phyloP scores from a whole-genome alignment of 2,113 vertebrate genomes.

The Zootoca vivipara region DNA sequence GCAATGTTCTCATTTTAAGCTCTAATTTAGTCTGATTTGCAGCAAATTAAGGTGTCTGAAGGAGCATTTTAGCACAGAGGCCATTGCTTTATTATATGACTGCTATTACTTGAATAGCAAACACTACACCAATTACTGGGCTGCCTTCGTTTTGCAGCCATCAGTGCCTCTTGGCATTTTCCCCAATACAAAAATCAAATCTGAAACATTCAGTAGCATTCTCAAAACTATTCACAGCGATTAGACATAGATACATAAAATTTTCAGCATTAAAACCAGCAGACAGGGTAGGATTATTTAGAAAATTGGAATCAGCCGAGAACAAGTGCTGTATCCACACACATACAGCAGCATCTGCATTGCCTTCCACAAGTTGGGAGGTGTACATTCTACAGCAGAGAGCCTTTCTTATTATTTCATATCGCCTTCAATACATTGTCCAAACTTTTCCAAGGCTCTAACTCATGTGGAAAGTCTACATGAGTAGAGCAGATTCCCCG shows the following conservation, averaged over 20 bases:
- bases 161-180: neutral
- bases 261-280: neutral
- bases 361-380: neutral
- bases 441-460: neutral
- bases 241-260: neutral
- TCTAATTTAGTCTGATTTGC: slow-evolving; percentile 77
- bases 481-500: neutral
- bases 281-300: neutral
- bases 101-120: slow-evolving; percentile 36
- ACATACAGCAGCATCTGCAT: neutral
- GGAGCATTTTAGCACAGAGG: slow-evolving; percentile 54
- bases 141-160: slow-evolving; percentile 5
- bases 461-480: neutral
- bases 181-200: neutral
- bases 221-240: neutral
- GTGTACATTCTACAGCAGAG: neutral
- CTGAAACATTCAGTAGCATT: neutral
- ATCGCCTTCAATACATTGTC: no score
- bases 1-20: slow-evolving; percentile 78
- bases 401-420: neutral
- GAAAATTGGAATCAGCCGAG: no score
- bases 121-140: neutral
- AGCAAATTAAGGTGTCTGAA: slow-evolving; percentile 71
- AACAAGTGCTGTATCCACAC: neutral
- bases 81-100: slow-evolving; percentile 35